These are phyloP conservation scores for Aethes cnicana DNA, from an alignment of 2,888 invertebrate species.

Conservation along the genomic window DNA sequence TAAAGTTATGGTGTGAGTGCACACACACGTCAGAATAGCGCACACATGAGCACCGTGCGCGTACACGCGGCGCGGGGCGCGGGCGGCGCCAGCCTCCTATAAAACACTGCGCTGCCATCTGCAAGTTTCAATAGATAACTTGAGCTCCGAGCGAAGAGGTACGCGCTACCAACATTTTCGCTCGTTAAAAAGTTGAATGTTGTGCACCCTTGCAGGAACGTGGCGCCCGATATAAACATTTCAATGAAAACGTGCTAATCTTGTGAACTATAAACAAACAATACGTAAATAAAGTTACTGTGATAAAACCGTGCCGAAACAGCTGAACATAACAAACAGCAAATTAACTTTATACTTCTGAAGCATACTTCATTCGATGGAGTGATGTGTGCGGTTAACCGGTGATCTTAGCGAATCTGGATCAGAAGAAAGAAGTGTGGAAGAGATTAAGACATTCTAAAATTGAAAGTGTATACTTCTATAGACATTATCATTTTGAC, in stretches of 20 bases:
- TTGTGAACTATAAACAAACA: conserved; percentile 38
- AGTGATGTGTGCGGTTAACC: conserved; percentile 59
- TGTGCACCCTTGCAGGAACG: conserved; percentile 58
- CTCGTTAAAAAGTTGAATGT: conserved; percentile 62
- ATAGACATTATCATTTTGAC: conserved; percentile 72
- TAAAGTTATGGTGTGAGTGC: conserved; percentile 45
- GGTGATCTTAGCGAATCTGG: conserved; percentile 68
- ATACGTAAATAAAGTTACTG: conserved; percentile 34
- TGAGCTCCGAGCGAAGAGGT: conserved; percentile 71
- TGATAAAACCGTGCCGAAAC: conserved; percentile 59
- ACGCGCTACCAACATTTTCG: conserved; percentile 71
- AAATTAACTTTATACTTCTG: conserved; percentile 23
- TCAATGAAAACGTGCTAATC: conserved; percentile 48
- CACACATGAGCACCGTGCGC: conserved; percentile 37
- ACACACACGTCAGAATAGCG: conserved; percentile 42
- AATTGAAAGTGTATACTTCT: conserved; percentile 56
- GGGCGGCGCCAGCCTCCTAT: conserved; percentile 64
- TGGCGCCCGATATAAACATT: conserved; percentile 62
- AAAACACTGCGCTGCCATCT: conserved; percentile 80
- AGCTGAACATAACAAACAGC: conserved; percentile 14
- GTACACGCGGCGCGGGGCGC: conserved; percentile 38
- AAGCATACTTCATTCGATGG: conserved; percentile 35
- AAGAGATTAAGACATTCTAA: conserved; percentile 51
- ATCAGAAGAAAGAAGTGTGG: conserved; percentile 54
- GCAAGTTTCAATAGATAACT: conserved; percentile 81